Conservation (phyloP, 2,113 vertebrate species). For the Cyprinodon variegatus region DNA sequence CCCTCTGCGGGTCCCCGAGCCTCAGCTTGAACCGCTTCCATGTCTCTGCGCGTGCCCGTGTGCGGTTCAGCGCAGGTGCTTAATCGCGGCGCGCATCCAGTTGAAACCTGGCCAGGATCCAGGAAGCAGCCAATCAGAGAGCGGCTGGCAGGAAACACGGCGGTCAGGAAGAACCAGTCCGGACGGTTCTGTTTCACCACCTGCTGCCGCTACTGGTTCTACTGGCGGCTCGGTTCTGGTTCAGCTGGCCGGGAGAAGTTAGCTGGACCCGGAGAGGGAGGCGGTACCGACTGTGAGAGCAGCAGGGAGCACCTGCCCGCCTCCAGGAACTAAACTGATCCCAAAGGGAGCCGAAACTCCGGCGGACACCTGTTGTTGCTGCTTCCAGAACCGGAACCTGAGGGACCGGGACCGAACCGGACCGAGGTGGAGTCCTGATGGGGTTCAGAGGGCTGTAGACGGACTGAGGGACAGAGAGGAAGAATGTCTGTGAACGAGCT, state of each 20-base stretch:
- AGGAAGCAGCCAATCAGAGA: slow-evolving; percentile 34
- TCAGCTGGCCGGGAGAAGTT: neutral
- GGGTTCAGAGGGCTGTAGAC: neutral
- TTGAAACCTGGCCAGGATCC: slow-evolving; percentile 25
- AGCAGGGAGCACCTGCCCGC: neutral
- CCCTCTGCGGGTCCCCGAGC: neutral
- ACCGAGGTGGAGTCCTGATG: neutral
- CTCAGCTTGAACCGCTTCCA: neutral
- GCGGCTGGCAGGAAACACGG: slow-evolving; percentile 13
- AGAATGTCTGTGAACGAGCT: slow-evolving; percentile 81
- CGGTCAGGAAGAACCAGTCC: slow-evolving; percentile 38
- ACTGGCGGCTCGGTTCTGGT: neutral
- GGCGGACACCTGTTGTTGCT: slow-evolving; percentile 11
- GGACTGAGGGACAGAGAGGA: slow-evolving; percentile 7
- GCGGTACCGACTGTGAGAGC: neutral
- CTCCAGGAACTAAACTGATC: neutral
- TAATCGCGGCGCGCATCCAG: neutral
- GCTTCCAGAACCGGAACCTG: neutral
- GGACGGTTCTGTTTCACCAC: slow-evolving; percentile 12
- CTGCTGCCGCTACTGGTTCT: slow-evolving; percentile 7
- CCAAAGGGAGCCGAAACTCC: slow-evolving; percentile 36
- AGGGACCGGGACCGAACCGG: neutral
- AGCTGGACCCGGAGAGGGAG: neutral
- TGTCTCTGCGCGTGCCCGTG: neutral
- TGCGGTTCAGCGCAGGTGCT: neutral